Conservation (phyloP, 2,797 vertebrate species). For the Cryptoprocta ferox region DNA sequence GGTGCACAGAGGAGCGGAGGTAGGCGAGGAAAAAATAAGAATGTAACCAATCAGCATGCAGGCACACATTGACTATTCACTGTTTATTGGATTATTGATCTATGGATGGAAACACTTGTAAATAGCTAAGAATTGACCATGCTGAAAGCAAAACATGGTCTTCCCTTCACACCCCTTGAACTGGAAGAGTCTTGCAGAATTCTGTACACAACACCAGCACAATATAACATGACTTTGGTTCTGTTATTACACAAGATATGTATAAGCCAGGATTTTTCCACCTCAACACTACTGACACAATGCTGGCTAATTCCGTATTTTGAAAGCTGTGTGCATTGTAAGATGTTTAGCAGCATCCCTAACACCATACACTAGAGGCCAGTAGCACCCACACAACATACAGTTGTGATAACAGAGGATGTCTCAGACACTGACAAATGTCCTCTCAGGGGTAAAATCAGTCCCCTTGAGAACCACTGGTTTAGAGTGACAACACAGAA, state of each 20-base stretch:
- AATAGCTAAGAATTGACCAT: background rate
- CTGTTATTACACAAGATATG: background rate
- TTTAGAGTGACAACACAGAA: background rate
- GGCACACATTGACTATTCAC: background rate
- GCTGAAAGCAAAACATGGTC: background rate
- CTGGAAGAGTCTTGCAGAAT: background rate
- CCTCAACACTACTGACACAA: background rate
- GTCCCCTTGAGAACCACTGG: background rate
- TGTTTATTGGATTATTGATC: background rate
- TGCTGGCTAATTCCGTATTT: background rate
- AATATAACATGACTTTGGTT: background rate
- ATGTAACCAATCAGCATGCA: background rate
- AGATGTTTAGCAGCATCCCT: background rate
- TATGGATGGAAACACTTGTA: background rate
- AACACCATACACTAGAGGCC: background rate
- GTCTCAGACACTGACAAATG: background rate
- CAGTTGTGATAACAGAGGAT: background rate
- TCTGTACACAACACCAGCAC: background rate
- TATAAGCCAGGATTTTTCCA: background rate
- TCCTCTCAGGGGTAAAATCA: background rate
- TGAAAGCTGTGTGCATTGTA: background rate
- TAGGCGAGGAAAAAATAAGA: background rate
- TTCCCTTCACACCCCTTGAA: background rate
- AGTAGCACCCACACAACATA: background rate
- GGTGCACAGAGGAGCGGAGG: too few species aligned